Evolutionary conservation across 1,140 invertebrate species (phyloP).

Genomic region (Drosophila virilis): DNA sequence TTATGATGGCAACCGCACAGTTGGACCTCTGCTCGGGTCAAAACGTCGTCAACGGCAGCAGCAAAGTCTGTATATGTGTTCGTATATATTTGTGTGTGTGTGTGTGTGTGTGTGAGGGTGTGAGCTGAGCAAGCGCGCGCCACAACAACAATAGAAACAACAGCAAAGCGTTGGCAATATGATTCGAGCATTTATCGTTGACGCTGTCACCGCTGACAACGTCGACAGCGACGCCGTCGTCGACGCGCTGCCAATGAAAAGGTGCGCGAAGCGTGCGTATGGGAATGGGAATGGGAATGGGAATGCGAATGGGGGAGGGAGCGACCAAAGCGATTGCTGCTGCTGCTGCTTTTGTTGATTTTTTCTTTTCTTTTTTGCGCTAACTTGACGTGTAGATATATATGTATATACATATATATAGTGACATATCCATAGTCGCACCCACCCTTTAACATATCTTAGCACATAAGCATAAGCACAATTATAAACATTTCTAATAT

Average conservation of each 20-base stretch:
- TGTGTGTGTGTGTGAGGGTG: slow-evolving; percentile 17
- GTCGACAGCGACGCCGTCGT: slow-evolving; percentile 17
- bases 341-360: slow-evolving; percentile 36
- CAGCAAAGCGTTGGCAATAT: slow-evolving; percentile 54
- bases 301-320: slow-evolving; percentile 4
- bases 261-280: slow-evolving; percentile 59
- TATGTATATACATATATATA: slow-evolving; percentile 18
- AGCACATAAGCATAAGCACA: too few species aligned
- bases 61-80: slow-evolving; percentile 21
- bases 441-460: too few species aligned
- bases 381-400: slow-evolving; percentile 44
- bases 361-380: slow-evolving; percentile 51
- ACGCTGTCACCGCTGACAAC: slow-evolving; percentile 51
- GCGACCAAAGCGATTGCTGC: slow-evolving; percentile 26
- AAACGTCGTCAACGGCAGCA: slow-evolving; percentile 25
- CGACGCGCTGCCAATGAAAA: slow-evolving; percentile 56
- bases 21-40: slow-evolving; percentile 35
- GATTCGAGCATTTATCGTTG: slow-evolving; percentile 74
- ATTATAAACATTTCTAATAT: too few species aligned
- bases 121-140: slow-evolving; percentile 35
- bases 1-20: slow-evolving; percentile 48
- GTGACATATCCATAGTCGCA: too few species aligned
- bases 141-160: slow-evolving; percentile 35
- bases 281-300: neutral
- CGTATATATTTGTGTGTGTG: neutral